These are phyloP conservation scores for Herpailurus yagouaroundi DNA, from an alignment of 2,113 vertebrate genomes.

Conservation along the genomic window DNA sequence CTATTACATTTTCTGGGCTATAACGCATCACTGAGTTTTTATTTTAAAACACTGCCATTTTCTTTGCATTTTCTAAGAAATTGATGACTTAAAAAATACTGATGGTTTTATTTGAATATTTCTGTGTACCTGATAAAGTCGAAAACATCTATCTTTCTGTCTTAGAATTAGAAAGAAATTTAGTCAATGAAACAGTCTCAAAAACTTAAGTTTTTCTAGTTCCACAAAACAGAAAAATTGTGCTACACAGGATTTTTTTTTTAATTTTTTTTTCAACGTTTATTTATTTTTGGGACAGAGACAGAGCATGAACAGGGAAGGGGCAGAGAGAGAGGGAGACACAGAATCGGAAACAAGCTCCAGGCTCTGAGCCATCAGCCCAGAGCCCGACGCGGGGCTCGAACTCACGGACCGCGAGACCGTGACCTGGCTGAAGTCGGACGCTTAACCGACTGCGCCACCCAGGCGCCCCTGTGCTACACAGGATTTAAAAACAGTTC, in stretches of 20 bases:
- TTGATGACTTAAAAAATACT: not conserved
- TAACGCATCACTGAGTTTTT: not conserved
- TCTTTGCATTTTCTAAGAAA: slow-evolving; percentile 20
- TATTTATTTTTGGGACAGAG: too few relatives aligned
- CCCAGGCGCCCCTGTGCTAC: too few relatives aligned
- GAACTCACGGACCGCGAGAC: too few relatives aligned
- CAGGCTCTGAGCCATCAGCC: too few relatives aligned
- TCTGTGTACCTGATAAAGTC: not conserved
- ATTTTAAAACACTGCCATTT: not conserved
- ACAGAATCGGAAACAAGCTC: too few relatives aligned
- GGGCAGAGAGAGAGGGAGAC: too few relatives aligned
- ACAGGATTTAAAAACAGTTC: not conserved
- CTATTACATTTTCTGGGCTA: slow-evolving; percentile 24
- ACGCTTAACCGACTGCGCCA: too few relatives aligned
- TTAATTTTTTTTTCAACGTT: too few relatives aligned
- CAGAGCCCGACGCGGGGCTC: too few relatives aligned
- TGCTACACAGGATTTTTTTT: not conserved
- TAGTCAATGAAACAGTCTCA: not conserved
- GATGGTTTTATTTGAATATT: not conserved
- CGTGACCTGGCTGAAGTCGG: too few relatives aligned
- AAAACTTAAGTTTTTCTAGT: not conserved
- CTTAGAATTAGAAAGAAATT: slow-evolving; percentile 36
- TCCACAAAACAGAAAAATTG: not conserved
- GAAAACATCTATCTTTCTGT: slow-evolving; percentile 1
- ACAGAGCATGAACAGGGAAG: too few relatives aligned